A percentile compares a stretch with the other conserved stretches of the same genome.
phyloP scores from a whole-genome alignment of 2,888 invertebrate genomes.

The Panopea generosa region DNA sequence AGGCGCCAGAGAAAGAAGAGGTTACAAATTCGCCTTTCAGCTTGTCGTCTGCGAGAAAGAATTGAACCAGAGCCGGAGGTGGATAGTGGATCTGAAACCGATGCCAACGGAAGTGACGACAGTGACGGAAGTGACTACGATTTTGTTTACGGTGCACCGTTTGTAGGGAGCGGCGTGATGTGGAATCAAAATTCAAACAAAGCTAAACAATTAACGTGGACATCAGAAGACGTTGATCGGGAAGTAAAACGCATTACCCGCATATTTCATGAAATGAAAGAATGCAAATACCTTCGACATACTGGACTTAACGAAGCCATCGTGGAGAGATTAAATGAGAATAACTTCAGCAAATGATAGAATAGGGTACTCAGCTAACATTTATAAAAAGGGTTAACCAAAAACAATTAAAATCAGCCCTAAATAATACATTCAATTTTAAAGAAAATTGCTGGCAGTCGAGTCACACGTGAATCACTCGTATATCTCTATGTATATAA shows the following conservation, averaged over 20 bases:
- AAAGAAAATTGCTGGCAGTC: no score
- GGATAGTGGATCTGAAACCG: constrained; percentile 8
- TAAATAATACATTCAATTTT: no score
- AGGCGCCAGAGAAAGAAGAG: constrained; percentile 41
- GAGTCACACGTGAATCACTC: no score
- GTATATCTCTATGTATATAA: no score
- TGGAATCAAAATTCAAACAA: constrained; percentile 47
- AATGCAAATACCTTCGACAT: constrained; percentile 53
- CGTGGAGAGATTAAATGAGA: constrained; percentile 42
- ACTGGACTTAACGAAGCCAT: constrained; percentile 60
- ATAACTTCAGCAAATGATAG: constrained; percentile 1
- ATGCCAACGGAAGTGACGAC: constrained; percentile 23
- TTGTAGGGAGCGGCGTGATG: constrained; percentile 58
- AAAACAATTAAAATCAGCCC: no score
- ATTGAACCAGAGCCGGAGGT: constrained; percentile 2
- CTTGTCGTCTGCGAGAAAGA: constrained; percentile 25
- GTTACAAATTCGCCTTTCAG: constrained; percentile 41
- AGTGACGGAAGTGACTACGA: constrained; percentile 43
- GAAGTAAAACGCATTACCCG: constrained; percentile 55
- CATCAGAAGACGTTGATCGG: constrained; percentile 51
- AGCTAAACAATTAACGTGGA: constrained; percentile 32
- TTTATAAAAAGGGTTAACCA: no score
- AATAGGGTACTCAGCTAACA: no score
- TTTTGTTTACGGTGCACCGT: constrained; percentile 53
- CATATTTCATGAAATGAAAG: constrained; percentile 56